Conservation (phyloP, 1,140 invertebrate genomes). For the Arion vulgaris region DNA sequence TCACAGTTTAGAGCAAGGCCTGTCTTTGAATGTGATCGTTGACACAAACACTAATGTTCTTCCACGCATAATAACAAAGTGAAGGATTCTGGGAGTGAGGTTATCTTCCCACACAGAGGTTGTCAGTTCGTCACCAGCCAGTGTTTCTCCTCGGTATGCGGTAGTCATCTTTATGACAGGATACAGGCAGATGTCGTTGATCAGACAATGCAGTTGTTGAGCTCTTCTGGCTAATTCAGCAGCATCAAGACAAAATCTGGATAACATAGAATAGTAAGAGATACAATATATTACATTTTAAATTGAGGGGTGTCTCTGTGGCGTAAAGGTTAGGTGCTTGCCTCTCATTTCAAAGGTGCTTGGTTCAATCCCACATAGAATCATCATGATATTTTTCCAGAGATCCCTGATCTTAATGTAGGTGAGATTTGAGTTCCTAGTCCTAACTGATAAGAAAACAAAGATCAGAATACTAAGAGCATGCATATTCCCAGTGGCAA, state of each 20-base stretch:
- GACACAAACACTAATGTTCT: neutral
- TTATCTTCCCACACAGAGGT: constrained; percentile 38
- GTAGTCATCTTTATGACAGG: constrained; percentile 25
- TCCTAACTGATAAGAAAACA: too few species aligned
- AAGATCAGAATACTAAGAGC: too few species aligned
- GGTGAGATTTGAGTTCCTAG: too few species aligned
- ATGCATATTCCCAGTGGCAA: too few species aligned
- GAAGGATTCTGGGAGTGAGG: neutral
- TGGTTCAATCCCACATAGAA: too few species aligned
- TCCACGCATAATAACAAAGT: constrained; percentile 22
- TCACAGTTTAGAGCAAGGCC: constrained; percentile 31
- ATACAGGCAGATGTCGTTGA: constrained; percentile 32
- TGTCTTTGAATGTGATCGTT: constrained; percentile 23
- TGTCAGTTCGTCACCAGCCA: constrained; percentile 6
- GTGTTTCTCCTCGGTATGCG: constrained; percentile 23
- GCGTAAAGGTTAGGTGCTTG: too few species aligned
- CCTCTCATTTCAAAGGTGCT: too few species aligned
- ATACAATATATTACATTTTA: too few species aligned
- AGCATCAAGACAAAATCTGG: constrained; percentile 33
- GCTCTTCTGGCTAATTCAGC: constrained; percentile 12
- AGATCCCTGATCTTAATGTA: too few species aligned
- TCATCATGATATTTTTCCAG: too few species aligned
- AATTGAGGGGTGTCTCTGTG: too few species aligned
- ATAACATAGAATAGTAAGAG: too few species aligned
- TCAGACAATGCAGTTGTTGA: neutral